A percentile compares a stretch with the other conserved stretches of the same genome.
Conservation (phyloP, 2,797 vertebrate genomes). For the Acanthurus leucopareius region DNA sequence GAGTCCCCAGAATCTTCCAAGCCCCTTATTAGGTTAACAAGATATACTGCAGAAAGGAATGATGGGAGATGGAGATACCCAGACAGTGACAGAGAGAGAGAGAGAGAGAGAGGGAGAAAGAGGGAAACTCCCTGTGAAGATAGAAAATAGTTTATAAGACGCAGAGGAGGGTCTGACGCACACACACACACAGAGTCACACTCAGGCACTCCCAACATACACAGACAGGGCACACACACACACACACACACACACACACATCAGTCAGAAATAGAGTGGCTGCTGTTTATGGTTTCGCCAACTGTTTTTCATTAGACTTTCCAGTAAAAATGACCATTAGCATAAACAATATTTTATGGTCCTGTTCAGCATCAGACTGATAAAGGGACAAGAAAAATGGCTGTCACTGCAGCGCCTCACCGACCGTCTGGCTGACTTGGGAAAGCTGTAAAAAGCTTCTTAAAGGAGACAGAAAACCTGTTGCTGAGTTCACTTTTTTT, state of each 20-base stretch:
- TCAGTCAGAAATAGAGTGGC: conserved; percentile 38
- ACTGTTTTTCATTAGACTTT: conserved; percentile 49
- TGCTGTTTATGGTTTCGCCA: conserved; percentile 58
- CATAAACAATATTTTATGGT: conserved; percentile 49
- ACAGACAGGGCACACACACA: conserved; percentile 8
- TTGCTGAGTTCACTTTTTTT: not conserved
- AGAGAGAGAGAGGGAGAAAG: not conserved
- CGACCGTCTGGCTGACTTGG: not conserved
- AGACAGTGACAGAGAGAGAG: conserved; percentile 4
- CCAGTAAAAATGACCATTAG: conserved; percentile 55
- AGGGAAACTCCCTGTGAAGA: conserved; percentile 62
- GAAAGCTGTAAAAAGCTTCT: conserved; percentile 14
- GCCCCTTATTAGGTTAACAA: conserved; percentile 78
- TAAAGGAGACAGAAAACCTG: not conserved
- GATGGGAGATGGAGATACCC: conserved; percentile 39
- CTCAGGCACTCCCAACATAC: not conserved
- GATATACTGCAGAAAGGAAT: conserved; percentile 61
- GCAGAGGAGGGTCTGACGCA: conserved; percentile 30
- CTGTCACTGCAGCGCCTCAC: conserved; percentile 17
- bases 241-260: conserved; percentile 19
- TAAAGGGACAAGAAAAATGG: conserved; percentile 21
- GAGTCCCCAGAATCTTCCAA: conserved; percentile 74
- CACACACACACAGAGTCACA: conserved; percentile 5
- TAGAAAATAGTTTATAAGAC: conserved; percentile 50
- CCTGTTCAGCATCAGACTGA: conserved; percentile 37